phyloP scores from a whole-genome alignment of 1,140 invertebrate genomes.

The Diuraphis noxia region DNA sequence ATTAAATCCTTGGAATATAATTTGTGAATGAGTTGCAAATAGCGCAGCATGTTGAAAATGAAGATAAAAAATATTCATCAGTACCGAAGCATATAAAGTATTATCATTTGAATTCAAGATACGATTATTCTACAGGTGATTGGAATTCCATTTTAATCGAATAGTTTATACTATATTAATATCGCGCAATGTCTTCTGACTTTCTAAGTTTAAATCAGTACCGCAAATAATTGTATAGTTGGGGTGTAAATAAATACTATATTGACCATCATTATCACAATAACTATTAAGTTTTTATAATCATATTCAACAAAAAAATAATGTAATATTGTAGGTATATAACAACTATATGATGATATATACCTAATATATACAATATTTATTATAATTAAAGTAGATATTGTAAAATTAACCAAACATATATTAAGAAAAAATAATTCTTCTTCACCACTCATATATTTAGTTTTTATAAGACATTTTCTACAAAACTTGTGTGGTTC shows the following conservation, averaged over 20 bases:
- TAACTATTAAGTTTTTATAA: neutral
- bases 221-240: neutral
- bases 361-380: too few species aligned
- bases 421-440: too few species aligned
- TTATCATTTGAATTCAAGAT: neutral
- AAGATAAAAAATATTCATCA: neutral
- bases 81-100: neutral
- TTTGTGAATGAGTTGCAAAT: neutral
- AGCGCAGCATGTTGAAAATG: neutral
- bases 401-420: too few species aligned
- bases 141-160: neutral
- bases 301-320: neutral
- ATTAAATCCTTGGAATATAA: constrained; percentile 24
- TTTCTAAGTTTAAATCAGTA: neutral
- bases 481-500: too few species aligned
- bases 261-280: neutral
- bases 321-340: neutral
- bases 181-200: neutral
- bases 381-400: too few species aligned
- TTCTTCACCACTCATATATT: too few species aligned
- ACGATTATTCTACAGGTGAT: neutral
- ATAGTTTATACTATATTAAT: neutral
- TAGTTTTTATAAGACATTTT: too few species aligned
- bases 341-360: neutral
- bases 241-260: too few species aligned